Evolutionary conservation across 2,113 vertebrate genomes (phyloP).

Genomic region (Chiloscyllium plagiosum): DNA sequence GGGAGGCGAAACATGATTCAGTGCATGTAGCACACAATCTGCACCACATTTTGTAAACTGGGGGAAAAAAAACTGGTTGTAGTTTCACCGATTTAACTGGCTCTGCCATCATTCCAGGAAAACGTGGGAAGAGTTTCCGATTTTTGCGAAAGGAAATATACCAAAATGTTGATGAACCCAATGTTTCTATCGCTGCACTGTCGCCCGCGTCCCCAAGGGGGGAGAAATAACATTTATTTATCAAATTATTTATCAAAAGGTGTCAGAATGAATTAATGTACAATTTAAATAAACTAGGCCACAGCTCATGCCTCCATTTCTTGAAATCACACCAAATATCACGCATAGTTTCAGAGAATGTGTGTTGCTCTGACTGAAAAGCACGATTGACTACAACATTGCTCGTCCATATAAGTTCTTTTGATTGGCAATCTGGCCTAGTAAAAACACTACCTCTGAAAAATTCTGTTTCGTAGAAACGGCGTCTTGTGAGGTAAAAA

Average conservation of each 20-base stretch:
- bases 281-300: background rate
- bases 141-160: background rate
- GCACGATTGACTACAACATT: background rate
- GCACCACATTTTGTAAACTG: background rate
- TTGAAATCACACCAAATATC: background rate
- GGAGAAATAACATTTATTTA: too few species aligned
- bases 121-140: background rate
- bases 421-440: background rate
- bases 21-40: background rate
- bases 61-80: background rate
- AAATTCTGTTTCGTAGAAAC: background rate
- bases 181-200: background rate
- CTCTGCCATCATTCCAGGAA: background rate
- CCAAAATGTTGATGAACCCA: background rate
- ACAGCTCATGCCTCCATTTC: background rate
- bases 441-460: background rate
- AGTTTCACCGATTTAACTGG: background rate
- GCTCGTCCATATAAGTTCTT: background rate
- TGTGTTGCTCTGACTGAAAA: background rate
- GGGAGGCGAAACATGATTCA: background rate
- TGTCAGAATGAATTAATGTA: background rate
- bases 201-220: background rate
- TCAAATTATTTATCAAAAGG: background rate
- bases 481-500: background rate
- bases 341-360: background rate